phyloP scores from a whole-genome alignment of 2,113 vertebrate genomes.

The Ceyx cyanopectus region DNA sequence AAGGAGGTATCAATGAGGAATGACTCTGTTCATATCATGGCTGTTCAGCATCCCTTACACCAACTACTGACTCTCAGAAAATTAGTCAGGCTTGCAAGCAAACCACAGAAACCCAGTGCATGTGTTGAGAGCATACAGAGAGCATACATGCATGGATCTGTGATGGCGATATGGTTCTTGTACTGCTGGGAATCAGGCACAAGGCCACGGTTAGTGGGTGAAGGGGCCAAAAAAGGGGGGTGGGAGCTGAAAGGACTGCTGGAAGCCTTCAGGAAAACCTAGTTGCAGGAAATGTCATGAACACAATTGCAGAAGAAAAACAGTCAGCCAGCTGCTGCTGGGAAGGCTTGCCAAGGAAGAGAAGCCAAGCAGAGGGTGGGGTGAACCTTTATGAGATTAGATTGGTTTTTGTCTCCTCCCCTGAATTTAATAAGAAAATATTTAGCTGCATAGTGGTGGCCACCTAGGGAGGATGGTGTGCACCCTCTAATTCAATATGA shows the following conservation, averaged over 20 bases:
- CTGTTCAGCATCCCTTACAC: not conserved
- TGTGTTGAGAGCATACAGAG: not conserved
- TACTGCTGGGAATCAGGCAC: not conserved
- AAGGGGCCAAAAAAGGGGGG: not conserved
- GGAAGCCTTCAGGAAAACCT: slow-evolving; percentile 23
- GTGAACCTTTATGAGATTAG: not conserved
- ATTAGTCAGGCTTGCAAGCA: not conserved
- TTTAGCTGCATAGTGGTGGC: not conserved
- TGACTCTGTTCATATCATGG: rapidly evolving
- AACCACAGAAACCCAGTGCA: not conserved
- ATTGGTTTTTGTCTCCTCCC: not conserved
- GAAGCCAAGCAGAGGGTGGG: slow-evolving; percentile 22
- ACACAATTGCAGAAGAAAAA: not conserved
- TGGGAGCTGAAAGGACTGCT: not conserved
- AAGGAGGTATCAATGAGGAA: not conserved
- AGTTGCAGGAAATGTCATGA: slow-evolving; percentile 23
- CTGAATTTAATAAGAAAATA: not conserved
- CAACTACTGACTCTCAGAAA: not conserved
- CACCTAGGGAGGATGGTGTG: not conserved
- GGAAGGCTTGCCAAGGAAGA: slow-evolving; percentile 12
- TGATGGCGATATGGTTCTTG: not conserved
- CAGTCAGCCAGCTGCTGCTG: slow-evolving; percentile 51
- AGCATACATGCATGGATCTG: rapidly evolving
- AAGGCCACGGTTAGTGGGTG: not conserved
- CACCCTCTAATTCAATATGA: not conserved